Conservation (phyloP, 2,888 invertebrate genomes). For the Sphecodes monilicornis region DNA sequence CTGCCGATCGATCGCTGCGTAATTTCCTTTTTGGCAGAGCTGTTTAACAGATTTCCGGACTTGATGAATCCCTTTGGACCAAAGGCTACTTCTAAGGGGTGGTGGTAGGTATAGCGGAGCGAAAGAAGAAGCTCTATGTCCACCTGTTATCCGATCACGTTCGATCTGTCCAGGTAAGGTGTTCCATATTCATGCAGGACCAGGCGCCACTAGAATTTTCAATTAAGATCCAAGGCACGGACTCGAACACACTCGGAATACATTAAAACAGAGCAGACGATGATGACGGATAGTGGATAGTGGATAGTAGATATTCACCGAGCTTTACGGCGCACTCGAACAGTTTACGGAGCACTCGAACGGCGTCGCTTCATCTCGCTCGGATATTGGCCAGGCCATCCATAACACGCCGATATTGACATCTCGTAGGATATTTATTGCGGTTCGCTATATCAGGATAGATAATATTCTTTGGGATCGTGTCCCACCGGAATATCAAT, state of each 20-base stretch:
- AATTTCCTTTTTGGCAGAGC: slow-evolving; percentile 3
- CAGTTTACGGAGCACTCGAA: slow-evolving; percentile 36
- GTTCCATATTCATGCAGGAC: slow-evolving; percentile 21
- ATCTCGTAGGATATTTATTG: slow-evolving; percentile 42
- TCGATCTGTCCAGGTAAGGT: background rate
- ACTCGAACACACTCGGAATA: slow-evolving; percentile 30
- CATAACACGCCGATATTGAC: slow-evolving; percentile 43
- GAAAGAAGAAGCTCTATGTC: background rate
- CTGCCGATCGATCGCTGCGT: slow-evolving; percentile 13
- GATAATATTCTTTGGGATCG: slow-evolving; percentile 42
- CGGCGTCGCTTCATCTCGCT: slow-evolving; percentile 16
- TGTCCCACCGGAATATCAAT: slow-evolving; percentile 51
- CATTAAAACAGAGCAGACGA: slow-evolving; percentile 17
- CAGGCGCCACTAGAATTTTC: slow-evolving; percentile 37
- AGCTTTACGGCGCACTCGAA: slow-evolving; percentile 24
- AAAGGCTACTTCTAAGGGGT: background rate
- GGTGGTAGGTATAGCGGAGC: background rate
- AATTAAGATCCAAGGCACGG: slow-evolving; percentile 25
- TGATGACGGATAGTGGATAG: background rate
- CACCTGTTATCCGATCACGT: slow-evolving; percentile 34
- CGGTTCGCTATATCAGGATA: slow-evolving; percentile 26
- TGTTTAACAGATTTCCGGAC: background rate
- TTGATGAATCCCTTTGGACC: slow-evolving; percentile 12
- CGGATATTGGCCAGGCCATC: slow-evolving; percentile 42
- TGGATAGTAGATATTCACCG: no score